Evolutionary conservation across 2,888 invertebrate genomes (phyloP).

Genomic region (Mesorhabditis sp.): DNA sequence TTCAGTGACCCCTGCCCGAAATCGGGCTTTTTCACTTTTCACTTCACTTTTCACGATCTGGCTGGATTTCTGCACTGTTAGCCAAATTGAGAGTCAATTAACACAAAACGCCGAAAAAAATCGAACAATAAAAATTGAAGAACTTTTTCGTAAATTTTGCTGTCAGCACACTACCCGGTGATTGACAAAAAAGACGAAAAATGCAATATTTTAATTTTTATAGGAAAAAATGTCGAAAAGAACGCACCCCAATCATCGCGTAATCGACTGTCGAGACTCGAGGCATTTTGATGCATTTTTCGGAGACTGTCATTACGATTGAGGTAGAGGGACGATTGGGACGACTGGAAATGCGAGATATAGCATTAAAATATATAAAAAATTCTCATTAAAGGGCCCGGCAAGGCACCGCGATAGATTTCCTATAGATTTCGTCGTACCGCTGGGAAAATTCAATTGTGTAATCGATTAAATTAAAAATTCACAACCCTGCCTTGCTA

Average conservation of each 20-base stretch:
- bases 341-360: neutral
- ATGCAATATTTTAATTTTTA: neutral
- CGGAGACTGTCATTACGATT: neutral
- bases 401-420: no score
- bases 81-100: neutral
- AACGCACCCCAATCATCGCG: neutral
- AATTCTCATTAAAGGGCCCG: no score
- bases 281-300: constrained; percentile 8
- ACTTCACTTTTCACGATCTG: no score
- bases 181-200: no score
- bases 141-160: neutral
- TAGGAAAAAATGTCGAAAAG: neutral
- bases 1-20: no score
- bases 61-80: no score
- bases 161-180: no score
- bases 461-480: neutral
- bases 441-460: neutral
- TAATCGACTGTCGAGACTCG: constrained; percentile 7
- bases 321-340: neutral
- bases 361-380: no score
- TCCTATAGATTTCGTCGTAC: no score
- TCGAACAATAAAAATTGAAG: neutral
- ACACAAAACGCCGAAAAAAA: neutral
- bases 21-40: no score
- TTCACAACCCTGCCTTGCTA: no score